Conservation (phyloP, 2,888 invertebrate genomes). For the Caenorhabditis parvicauda region DNA sequence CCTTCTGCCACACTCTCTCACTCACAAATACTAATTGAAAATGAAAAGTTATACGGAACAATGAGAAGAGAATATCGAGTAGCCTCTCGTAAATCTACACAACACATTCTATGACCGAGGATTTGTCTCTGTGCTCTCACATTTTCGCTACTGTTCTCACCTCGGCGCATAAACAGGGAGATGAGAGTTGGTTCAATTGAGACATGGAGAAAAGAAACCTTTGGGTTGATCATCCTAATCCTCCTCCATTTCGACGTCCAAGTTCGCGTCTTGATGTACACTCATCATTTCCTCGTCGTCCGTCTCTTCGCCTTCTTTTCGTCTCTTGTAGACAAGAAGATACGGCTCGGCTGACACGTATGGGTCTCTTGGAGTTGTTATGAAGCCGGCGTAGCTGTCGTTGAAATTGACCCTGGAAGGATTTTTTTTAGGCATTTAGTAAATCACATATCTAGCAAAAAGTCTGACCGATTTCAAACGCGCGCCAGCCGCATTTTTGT, state of each 20-base stretch:
- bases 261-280: slow-evolving; percentile 31
- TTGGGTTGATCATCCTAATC: slow-evolving; percentile 18
- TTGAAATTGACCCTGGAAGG: slow-evolving; percentile 54
- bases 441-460: background rate
- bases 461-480: background rate
- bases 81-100: too few species aligned
- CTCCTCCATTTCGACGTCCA: slow-evolving; percentile 39
- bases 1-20: too few species aligned
- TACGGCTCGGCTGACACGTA: slow-evolving; percentile 45
- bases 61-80: too few species aligned
- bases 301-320: slow-evolving; percentile 3
- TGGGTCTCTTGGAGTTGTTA: slow-evolving; percentile 23
- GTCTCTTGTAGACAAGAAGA: slow-evolving; percentile 43
- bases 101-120: too few species aligned
- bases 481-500: background rate
- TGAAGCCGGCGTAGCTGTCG: slow-evolving; percentile 30
- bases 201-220: background rate
- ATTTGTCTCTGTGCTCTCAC: too few species aligned
- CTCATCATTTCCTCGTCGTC: background rate
- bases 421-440: background rate
- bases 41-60: too few species aligned
- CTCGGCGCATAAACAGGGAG: too few species aligned
- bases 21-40: too few species aligned
- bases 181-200: too few species aligned
- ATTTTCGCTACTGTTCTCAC: too few species aligned